phyloP scores from a whole-genome alignment of 2,888 invertebrate genomes.

The Drosophila demipolita region DNA sequence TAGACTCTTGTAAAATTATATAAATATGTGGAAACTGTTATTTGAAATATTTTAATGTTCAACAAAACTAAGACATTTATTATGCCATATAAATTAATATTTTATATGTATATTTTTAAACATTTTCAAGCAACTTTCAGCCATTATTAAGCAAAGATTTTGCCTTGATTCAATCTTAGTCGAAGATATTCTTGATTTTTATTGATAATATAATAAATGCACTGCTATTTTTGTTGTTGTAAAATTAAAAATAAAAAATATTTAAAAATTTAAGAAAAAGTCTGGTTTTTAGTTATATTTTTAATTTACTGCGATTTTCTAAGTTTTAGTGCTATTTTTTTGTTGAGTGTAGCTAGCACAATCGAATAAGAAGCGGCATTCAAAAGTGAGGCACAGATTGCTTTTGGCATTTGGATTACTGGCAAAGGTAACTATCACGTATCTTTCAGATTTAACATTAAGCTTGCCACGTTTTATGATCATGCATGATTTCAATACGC shows the following conservation, averaged over 20 bases:
- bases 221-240: not conserved
- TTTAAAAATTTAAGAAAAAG: not conserved
- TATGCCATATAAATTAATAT: not conserved
- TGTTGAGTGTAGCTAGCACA: not conserved
- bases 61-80: not conserved
- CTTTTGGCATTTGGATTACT: slow-evolving; percentile 10
- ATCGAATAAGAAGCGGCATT: slow-evolving; percentile 29
- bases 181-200: not conserved
- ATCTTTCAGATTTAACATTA: slow-evolving; percentile 31
- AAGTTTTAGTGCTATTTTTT: not conserved
- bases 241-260: not conserved
- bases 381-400: slow-evolving; percentile 21
- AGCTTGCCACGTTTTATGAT: slow-evolving; percentile 50
- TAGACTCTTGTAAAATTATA: not conserved
- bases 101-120: not conserved
- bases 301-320: not conserved
- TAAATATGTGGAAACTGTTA: too few relatives aligned
- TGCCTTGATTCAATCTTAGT: too few relatives aligned
- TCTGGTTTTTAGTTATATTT: not conserved
- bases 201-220: not conserved
- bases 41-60: not conserved
- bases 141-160: too few relatives aligned
- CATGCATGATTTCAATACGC: slow-evolving; percentile 27
- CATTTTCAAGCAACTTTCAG: too few relatives aligned
- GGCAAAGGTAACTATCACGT: slow-evolving; percentile 52